phyloP scores from a whole-genome alignment of 2,888 invertebrate genomes.

The Torymus aiolomorphi region DNA sequence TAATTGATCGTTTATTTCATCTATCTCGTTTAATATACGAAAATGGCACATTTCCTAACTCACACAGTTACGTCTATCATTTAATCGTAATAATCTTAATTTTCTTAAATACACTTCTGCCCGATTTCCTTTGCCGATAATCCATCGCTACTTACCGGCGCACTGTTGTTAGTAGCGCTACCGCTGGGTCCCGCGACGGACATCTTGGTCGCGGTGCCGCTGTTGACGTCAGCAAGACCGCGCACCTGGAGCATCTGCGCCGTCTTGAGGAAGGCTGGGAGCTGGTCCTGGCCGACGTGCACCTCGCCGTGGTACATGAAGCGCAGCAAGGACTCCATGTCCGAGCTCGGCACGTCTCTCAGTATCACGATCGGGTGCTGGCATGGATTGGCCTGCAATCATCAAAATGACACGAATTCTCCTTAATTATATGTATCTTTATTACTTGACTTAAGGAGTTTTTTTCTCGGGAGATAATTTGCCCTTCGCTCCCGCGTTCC shows the following conservation, averaged over 20 bases:
- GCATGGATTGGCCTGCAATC: slow-evolving; percentile 86
- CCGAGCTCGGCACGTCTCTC: slow-evolving; percentile 89
- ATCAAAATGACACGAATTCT: slow-evolving; percentile 1
- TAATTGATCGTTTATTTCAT: no score
- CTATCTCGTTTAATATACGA: no score
- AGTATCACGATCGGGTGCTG: slow-evolving; percentile 93
- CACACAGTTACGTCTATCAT: no score
- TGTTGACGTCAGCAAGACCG: slow-evolving; percentile 88
- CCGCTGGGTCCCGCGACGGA: slow-evolving; percentile 70
- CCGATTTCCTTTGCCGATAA: no score
- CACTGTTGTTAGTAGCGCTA: slow-evolving; percentile 80
- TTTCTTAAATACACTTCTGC: no score
- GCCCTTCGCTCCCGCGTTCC: no score
- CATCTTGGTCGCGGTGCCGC: slow-evolving; percentile 64
- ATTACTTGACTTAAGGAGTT: not conserved
- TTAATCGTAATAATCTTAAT: no score
- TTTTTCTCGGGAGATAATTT: not conserved
- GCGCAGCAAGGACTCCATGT: slow-evolving; percentile 90
- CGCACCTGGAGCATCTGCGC: slow-evolving; percentile 92
- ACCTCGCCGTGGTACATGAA: slow-evolving; percentile 96
- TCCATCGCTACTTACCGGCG: slow-evolving; percentile 79
- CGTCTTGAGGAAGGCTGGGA: slow-evolving; percentile 90
- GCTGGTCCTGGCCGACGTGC: slow-evolving; percentile 90
- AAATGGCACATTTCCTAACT: no score
- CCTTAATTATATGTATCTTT: not conserved